These are phyloP conservation scores for Lepeophtheirus salmonis DNA, from an alignment of 1,140 invertebrate species.

Conservation along the genomic window DNA sequence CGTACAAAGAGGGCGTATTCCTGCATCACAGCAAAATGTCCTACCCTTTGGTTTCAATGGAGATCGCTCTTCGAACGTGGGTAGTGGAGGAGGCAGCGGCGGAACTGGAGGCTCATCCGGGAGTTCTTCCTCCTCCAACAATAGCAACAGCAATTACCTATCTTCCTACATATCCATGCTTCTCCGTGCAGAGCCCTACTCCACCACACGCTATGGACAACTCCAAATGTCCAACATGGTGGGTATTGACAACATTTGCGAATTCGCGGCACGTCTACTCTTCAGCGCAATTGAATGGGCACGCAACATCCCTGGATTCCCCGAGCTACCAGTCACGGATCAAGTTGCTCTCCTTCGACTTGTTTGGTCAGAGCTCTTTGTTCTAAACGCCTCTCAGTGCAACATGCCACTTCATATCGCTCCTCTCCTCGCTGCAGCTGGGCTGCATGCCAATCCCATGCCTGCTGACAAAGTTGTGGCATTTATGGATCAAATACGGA, in stretches of 20 bases:
- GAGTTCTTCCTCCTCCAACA: background rate
- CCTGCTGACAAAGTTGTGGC: constrained; percentile 88
- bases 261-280: constrained; percentile 75
- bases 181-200: constrained; percentile 77
- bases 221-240: constrained; percentile 37
- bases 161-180: constrained; percentile 86
- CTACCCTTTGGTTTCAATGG: background rate
- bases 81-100: background rate
- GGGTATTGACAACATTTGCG: constrained; percentile 91
- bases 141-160: too few species aligned
- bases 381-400: constrained; percentile 90
- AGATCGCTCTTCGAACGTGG: background rate
- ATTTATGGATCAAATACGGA: constrained; percentile 96
- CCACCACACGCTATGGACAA: constrained; percentile 29
- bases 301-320: constrained; percentile 91
- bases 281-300: constrained; percentile 97
- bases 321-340: constrained; percentile 55
- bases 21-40: constrained; percentile 61
- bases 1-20: constrained; percentile 85
- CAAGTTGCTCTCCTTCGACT: constrained; percentile 82
- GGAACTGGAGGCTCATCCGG: too few species aligned
- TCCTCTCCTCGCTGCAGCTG: constrained; percentile 76
- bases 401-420: constrained; percentile 93
- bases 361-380: constrained; percentile 93
- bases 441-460: constrained; percentile 83